Percentiles rank a stretch among this genome's conserved stretches.
Evolutionary conservation across 2,888 invertebrate genomes (phyloP).

Genomic region (Dorcus parallelipipedus): DNA sequence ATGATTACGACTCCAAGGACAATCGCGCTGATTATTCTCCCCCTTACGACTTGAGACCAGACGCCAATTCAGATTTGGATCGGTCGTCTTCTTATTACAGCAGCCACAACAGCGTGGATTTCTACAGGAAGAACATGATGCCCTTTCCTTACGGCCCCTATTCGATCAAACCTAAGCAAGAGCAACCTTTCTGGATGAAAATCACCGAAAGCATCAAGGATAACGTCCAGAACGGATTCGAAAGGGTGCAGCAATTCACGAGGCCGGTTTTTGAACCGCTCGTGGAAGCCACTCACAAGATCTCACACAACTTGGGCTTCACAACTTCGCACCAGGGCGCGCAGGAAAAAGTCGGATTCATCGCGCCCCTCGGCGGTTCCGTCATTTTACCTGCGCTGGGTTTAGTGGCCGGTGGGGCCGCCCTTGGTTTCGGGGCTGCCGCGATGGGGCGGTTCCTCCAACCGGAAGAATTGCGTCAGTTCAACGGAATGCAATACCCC

Average conservation of each 20-base stretch:
- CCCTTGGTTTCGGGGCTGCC: constrained; percentile 75
- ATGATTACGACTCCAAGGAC: constrained; percentile 24
- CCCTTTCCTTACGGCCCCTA: constrained; percentile 57
- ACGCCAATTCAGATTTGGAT: neutral
- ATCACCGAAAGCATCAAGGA: constrained; percentile 71
- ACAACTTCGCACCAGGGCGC: constrained; percentile 47
- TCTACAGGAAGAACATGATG: constrained; percentile 55
- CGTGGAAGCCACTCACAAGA: constrained; percentile 76
- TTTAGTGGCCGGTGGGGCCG: constrained; percentile 78
- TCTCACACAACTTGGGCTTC: constrained; percentile 72
- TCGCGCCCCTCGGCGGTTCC: constrained; percentile 55
- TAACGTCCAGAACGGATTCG: constrained; percentile 67
- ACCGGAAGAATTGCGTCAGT: constrained; percentile 39
- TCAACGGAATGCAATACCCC: constrained; percentile 26
- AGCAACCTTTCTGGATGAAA: constrained; percentile 68
- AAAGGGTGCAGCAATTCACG: constrained; percentile 65
- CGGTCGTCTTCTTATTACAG: neutral
- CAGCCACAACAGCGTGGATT: constrained; percentile 37
- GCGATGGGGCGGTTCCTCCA: constrained; percentile 68
- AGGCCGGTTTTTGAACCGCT: constrained; percentile 69
- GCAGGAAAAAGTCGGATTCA: constrained; percentile 65
- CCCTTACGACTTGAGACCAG: constrained; percentile 18
- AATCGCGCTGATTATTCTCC: constrained; percentile 29
- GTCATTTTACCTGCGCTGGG: constrained; percentile 74
- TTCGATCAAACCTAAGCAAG: constrained; percentile 61